Conservation (phyloP, 2,888 invertebrate genomes). For the Nomada flava region DNA sequence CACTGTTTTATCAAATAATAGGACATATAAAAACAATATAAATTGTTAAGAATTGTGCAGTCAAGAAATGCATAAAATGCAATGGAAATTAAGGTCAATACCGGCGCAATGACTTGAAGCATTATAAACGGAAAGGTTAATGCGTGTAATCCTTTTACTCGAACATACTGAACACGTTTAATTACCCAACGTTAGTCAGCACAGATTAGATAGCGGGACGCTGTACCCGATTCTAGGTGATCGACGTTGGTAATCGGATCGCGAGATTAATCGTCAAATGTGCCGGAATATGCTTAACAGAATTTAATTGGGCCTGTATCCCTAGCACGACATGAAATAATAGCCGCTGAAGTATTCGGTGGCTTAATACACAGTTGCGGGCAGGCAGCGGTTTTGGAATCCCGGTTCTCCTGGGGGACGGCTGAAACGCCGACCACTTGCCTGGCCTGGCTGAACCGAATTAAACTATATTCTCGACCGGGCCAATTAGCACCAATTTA, state of each 20-base stretch:
- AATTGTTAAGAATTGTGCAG: too few relatives aligned
- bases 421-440: slow-evolving; percentile 58
- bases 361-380: slow-evolving; percentile 66
- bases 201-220: background rate
- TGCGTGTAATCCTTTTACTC: too few relatives aligned
- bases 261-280: slow-evolving; percentile 47
- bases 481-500: slow-evolving; percentile 81
- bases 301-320: slow-evolving; percentile 49
- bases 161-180: background rate
- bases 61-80: too few relatives aligned
- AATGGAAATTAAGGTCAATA: too few relatives aligned
- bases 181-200: background rate
- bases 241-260: slow-evolving; percentile 14
- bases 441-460: slow-evolving; percentile 68
- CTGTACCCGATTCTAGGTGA: background rate
- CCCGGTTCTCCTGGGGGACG: slow-evolving; percentile 43
- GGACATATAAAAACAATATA: too few relatives aligned
- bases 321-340: slow-evolving; percentile 53
- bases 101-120: too few relatives aligned
- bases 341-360: slow-evolving; percentile 62
- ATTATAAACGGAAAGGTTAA: too few relatives aligned
- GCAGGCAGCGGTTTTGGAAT: slow-evolving; percentile 60
- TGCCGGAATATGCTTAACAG: slow-evolving; percentile 44
- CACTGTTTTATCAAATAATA: too few relatives aligned
- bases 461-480: slow-evolving; percentile 79